Evolutionary conservation across 92 coral and sea anemone species (phyloP).

Genomic region (Micromussa lordhowensis): DNA sequence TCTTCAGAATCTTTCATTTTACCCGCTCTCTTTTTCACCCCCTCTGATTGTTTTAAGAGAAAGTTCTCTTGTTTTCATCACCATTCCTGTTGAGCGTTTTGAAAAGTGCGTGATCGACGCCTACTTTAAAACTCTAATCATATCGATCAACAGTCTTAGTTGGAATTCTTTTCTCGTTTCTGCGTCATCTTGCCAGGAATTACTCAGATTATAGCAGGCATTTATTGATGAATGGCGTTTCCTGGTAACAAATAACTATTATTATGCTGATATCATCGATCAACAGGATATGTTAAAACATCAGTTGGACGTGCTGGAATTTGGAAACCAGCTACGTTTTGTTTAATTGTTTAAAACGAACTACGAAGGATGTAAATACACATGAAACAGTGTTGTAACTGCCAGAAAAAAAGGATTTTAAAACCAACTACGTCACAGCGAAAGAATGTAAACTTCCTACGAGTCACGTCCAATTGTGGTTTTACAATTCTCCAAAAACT

Average conservation of each 20-base stretch:
- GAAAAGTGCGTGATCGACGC: too few species aligned
- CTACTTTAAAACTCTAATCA: too few species aligned
- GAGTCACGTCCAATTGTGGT: background rate
- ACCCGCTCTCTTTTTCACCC: too few species aligned
- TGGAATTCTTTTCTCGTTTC: background rate
- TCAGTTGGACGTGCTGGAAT: background rate
- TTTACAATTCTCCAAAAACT: background rate
- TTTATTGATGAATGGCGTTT: too few species aligned
- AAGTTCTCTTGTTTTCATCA: too few species aligned
- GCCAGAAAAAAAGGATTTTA: background rate
- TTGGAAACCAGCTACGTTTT: background rate
- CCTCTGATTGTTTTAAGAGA: too few species aligned
- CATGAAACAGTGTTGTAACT: background rate
- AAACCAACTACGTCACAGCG: background rate
- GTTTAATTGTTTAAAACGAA: background rate
- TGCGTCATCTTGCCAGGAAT: background rate
- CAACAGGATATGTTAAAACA: background rate
- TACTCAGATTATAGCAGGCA: background rate
- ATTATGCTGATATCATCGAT: background rate
- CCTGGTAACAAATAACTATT: background rate
- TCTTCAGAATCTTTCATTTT: too few species aligned
- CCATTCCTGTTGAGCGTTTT: too few species aligned
- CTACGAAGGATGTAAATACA: conserved; percentile 1
- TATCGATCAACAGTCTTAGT: too few species aligned
- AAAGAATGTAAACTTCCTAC: background rate